Evolutionary conservation across 2,113 vertebrate genomes (phyloP).

Genomic region (Alligator mississippiensis): DNA sequence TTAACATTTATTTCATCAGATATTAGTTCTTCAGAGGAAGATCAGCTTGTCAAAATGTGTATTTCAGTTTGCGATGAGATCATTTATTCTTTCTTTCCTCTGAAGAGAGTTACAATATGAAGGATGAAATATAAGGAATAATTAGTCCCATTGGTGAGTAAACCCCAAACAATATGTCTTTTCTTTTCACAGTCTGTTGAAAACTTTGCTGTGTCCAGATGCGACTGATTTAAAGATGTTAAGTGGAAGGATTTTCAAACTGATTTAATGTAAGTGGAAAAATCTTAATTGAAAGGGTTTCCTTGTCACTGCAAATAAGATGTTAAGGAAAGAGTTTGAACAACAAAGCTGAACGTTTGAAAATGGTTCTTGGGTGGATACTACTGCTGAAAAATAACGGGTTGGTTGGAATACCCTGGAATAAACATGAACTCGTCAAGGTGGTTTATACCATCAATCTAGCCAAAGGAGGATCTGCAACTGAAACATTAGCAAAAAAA

Average conservation of each 20-base stretch:
- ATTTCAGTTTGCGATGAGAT: constrained; percentile 75
- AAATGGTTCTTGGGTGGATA: background rate
- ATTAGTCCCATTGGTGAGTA: constrained; percentile 72
- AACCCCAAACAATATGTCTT: constrained; percentile 56
- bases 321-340: background rate
- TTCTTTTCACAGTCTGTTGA: constrained; percentile 54
- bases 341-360: background rate
- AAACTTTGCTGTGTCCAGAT: constrained; percentile 69
- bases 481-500: background rate
- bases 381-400: background rate
- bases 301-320: background rate
- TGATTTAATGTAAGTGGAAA: background rate
- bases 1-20: constrained; percentile 9
- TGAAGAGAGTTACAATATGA: constrained; percentile 71
- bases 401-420: background rate
- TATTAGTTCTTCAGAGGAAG: constrained; percentile 58
- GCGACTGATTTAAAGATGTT: constrained; percentile 36
- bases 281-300: background rate
- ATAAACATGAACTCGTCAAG: background rate
- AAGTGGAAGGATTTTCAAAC: background rate
- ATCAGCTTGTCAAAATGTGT: constrained; percentile 49
- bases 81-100: constrained; percentile 74
- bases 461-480: background rate
- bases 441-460: background rate
- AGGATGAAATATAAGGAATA: constrained; percentile 72